Percentiles rank a stretch among this genome's conserved stretches.
phyloP scores from a whole-genome alignment of 1,140 invertebrate genomes.

The Zaprionus nigranus region DNA sequence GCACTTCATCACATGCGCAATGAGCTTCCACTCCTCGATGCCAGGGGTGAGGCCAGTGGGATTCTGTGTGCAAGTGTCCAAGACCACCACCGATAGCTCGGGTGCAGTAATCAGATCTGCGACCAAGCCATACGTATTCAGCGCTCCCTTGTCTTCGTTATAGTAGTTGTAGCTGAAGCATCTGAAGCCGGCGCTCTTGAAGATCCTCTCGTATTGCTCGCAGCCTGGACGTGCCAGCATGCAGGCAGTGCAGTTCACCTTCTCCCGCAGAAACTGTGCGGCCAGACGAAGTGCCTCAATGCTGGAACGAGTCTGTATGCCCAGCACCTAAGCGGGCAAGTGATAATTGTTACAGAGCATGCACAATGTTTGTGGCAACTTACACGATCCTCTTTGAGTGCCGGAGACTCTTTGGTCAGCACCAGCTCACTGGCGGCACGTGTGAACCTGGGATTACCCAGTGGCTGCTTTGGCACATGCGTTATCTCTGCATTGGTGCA shows the following conservation, averaged over 20 bases:
- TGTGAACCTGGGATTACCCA: conserved; percentile 90
- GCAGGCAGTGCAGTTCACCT: conserved; percentile 90
- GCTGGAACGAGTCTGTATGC: conserved; percentile 95
- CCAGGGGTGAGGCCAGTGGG: conserved; percentile 97
- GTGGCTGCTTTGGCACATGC: conserved; percentile 95
- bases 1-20: conserved; percentile 91
- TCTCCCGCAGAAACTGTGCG: conserved; percentile 93
- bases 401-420: conserved; percentile 91
- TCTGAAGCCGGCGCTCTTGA: conserved; percentile 93
- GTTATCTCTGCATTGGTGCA: conserved; percentile 88
- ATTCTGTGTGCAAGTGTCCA: conserved; percentile 99
- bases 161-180: conserved; percentile 96
- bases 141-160: conserved; percentile 89
- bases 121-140: conserved; percentile 94
- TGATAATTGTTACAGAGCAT: background rate
- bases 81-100: conserved; percentile 93
- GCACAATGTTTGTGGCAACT: conserved; percentile 50
- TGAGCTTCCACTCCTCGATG: conserved; percentile 92
- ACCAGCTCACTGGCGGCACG: conserved; percentile 92
- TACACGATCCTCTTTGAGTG: conserved; percentile 90
- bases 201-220: conserved; percentile 97
- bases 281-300: conserved; percentile 95
- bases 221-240: conserved; percentile 97
- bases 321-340: conserved; percentile 88
- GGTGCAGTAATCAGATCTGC: conserved; percentile 93